Evolutionary conservation across 1,140 invertebrate genomes (phyloP).

Genomic region (Leptinotarsa undecemlineata): DNA sequence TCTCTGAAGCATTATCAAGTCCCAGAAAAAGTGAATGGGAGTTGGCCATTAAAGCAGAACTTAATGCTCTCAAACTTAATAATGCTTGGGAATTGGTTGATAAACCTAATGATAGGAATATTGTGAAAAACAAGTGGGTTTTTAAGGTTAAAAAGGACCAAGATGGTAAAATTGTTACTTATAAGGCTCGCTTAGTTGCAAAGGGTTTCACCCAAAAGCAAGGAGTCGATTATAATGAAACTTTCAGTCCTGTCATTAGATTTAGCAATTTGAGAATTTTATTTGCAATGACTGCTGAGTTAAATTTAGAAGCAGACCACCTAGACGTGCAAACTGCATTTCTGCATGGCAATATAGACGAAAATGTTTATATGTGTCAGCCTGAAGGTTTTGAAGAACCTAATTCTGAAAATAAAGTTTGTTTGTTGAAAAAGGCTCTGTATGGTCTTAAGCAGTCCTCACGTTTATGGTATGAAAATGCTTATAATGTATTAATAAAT

Average conservation of each 20-base stretch:
- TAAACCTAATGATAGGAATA: conserved; percentile 37
- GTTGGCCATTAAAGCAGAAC: conserved; percentile 42
- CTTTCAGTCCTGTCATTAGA: conserved; percentile 51
- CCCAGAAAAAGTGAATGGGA: conserved; percentile 33
- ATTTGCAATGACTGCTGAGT: conserved; percentile 32
- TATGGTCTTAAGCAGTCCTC: conserved; percentile 57
- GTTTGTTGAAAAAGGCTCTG: conserved; percentile 47
- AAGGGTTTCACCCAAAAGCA: conserved; percentile 53
- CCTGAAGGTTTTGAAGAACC: conserved; percentile 43
- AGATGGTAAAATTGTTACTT: conserved; percentile 44
- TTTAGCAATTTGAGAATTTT: conserved; percentile 41
- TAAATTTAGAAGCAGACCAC: conserved; percentile 28
- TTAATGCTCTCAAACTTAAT: conserved; percentile 49
- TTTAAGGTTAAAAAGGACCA: conserved; percentile 51
- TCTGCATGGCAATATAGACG: conserved; percentile 44
- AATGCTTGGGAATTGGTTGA: conserved; percentile 52
- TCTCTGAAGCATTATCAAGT: conserved; percentile 31
- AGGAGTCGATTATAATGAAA: conserved; percentile 53
- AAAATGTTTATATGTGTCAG: conserved; percentile 43
- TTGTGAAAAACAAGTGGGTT: conserved; percentile 55
- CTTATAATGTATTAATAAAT: conserved; percentile 40
- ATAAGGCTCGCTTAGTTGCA: conserved; percentile 52
- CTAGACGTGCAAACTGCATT: conserved; percentile 54
- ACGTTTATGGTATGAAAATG: conserved; percentile 53
- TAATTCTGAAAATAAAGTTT: conserved; percentile 36